Evolutionary conservation across 2,888 invertebrate species (phyloP), one percentile per base, ranked within the genome.

Genomic region (Phorcus lineatus): DNA sequence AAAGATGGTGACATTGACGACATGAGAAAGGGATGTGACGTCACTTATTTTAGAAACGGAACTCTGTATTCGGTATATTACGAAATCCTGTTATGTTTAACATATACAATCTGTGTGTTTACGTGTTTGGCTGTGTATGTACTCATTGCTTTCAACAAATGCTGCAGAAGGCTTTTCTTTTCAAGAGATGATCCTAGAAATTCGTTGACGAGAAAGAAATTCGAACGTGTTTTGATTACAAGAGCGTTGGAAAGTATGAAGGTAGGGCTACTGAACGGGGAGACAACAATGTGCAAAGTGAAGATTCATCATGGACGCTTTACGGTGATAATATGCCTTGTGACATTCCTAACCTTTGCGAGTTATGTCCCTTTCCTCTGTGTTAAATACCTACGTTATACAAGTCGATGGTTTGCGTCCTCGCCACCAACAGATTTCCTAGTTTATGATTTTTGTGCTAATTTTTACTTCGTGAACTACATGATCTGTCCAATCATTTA

Each of bases 401-500:
- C 70, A 40, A 36, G 70, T 36, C 40, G n/a, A 17, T 19, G 19
- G 40, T 70, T 70, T 40, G 31, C 17, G 24, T 7, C 22, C 6
- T 22, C 7, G 11, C 24, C 57, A 22, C 19, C 57, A 57, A 57
- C 24, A 22, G 22, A 57, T 22, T 22, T 19, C 7, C 19, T 70
- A 9, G 36, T 70, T 40, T 70, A 70, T 36, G 19, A 70, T 3
- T n/a, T 70, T 16, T 70, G 70, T 19, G 17, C 13, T 17, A 31
- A 40, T 70, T 13, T 36, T 16, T 70, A 70, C 31, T 70, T 70
- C 77, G 83, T 88, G 16, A 86, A 85, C 76, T 87, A 86, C 66
- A 85, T 83, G 54, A 85, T 87, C 0, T 87, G 87, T 47, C 88
- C 88, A 11, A 80, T 87, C 36, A 88, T 88, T 22, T 88, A 88